phyloP scores from a whole-genome alignment of 2,888 invertebrate species.

The Tipula lateralis region DNA sequence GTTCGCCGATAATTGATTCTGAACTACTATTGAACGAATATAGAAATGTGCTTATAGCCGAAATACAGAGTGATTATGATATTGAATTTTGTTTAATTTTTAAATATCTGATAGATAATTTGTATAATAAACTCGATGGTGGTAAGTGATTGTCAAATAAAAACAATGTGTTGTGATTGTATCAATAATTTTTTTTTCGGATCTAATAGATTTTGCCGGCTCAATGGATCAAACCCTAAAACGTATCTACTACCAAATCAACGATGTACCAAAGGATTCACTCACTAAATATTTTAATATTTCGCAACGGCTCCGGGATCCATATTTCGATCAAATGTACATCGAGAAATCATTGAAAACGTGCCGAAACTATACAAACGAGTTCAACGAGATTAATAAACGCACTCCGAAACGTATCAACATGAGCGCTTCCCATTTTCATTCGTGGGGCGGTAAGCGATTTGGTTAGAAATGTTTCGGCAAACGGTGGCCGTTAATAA shows the following conservation, averaged over 20 bases:
- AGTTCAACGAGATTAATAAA: not conserved
- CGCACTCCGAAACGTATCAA: conserved; percentile 36
- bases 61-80: conserved; percentile 19
- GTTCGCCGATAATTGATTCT: not conserved
- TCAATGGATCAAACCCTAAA: not conserved
- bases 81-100: conserved; percentile 12
- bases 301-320: not conserved
- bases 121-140: not conserved
- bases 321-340: not conserved
- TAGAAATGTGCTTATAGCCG: not conserved
- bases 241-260: not conserved
- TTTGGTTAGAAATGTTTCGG: conserved; percentile 34
- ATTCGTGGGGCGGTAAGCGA: conserved; percentile 49
- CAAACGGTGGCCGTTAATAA: conserved; percentile 33
- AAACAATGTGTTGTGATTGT: not conserved
- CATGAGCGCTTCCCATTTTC: conserved; percentile 48
- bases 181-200: not conserved
- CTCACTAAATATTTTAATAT: not conserved
- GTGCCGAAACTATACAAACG: not conserved
- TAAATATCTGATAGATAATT: conserved; percentile 20
- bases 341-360: not conserved
- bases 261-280: not conserved
- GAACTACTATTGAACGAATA: not conserved
- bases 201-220: not conserved
- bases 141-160: not conserved